These are phyloP conservation scores for Petromus typicus DNA, from an alignment of 2,113 vertebrate genomes.

Conservation along the genomic window DNA sequence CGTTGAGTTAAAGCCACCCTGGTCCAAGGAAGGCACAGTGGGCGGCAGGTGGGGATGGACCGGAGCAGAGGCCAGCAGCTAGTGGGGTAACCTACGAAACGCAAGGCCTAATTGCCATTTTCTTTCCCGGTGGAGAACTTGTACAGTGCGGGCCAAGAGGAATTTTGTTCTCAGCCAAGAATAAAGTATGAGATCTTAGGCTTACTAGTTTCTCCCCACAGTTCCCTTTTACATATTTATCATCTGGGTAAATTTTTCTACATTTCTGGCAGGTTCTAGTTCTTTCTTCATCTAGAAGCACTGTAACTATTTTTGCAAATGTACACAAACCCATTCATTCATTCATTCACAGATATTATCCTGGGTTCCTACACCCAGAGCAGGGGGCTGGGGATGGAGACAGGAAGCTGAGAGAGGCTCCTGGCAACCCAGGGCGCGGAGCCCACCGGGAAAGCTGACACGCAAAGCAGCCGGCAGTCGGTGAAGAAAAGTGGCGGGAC, in stretches of 20 bases:
- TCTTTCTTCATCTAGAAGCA: background rate
- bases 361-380: background rate
- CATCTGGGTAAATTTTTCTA: background rate
- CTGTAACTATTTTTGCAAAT: background rate
- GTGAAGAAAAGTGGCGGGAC: background rate
- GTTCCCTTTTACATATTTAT: background rate
- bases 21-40: background rate
- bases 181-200: background rate
- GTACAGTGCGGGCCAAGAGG: background rate
- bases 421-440: background rate
- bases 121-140: background rate
- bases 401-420: background rate
- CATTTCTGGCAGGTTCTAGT: background rate
- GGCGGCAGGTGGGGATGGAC: background rate
- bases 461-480: background rate
- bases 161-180: background rate
- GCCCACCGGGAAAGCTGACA: background rate
- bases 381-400: background rate
- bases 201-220: background rate
- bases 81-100: background rate
- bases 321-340: background rate
- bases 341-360: background rate
- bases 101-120: too few species aligned
- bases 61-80: background rate
- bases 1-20: background rate